Conservation (phyloP, 2,888 invertebrate species). For the Drosophila siamana region DNA sequence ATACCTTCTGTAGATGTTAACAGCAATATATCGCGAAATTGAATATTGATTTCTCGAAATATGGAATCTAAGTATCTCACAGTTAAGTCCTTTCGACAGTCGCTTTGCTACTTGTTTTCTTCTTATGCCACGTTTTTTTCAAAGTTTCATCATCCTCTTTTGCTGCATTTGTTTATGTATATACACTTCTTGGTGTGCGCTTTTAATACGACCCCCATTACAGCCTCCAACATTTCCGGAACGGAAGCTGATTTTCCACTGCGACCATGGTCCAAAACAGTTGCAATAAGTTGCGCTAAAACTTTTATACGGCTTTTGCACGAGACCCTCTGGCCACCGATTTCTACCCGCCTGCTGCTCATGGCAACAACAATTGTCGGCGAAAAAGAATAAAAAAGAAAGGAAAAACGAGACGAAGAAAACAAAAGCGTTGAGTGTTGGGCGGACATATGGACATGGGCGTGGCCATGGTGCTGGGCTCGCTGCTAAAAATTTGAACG, state of each 20-base stretch:
- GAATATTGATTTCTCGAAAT: no score
- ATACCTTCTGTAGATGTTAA: no score
- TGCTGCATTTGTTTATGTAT: conserved; percentile 19
- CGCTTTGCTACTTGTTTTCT: conserved; percentile 12
- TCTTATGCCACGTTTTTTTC: conserved; percentile 22
- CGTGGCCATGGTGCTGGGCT: conserved; percentile 22
- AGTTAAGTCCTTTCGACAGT: no score
- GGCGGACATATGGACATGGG: conserved; percentile 30
- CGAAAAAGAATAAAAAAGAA: conserved; percentile 13
- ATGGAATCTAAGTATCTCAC: no score
- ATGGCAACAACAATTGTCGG: conserved; percentile 27
- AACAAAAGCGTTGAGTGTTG: conserved; percentile 53
- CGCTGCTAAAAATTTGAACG: conserved; percentile 74
- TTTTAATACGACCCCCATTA: conserved; percentile 58
- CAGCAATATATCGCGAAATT: no score
- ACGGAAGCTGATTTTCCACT: conserved; percentile 73
- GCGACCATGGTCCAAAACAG: conserved; percentile 76
- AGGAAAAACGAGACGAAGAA: conserved; percentile 40
- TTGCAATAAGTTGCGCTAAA: conserved; percentile 77
- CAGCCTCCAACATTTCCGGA: conserved; percentile 71
- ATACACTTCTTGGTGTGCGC: conserved; percentile 40
- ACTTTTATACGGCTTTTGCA: conserved; percentile 74
- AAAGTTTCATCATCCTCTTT: conserved; percentile 17
- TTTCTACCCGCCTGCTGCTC: not conserved
- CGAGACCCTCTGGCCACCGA: conserved; percentile 4